phyloP scores from a whole-genome alignment of 2,888 invertebrate species.

The Dryobota labecula region DNA sequence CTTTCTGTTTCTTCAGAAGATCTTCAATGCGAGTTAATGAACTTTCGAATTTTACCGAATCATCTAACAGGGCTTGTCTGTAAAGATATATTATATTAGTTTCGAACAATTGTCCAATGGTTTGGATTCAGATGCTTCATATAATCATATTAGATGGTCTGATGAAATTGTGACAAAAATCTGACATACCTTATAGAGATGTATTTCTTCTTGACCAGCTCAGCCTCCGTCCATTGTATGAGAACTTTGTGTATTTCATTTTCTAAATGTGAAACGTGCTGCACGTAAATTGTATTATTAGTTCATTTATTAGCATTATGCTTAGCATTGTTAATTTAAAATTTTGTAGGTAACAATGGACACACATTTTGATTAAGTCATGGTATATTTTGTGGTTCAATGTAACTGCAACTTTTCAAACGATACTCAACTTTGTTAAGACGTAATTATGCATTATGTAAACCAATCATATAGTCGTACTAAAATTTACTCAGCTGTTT shows the following conservation, averaged over 20 bases:
- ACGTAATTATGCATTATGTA: slow-evolving; percentile 50
- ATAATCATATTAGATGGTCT: too few species aligned
- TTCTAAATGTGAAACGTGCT: slow-evolving; percentile 93
- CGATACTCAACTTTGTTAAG: background rate
- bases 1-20: slow-evolving; percentile 92
- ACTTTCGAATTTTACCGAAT: slow-evolving; percentile 93
- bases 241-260: slow-evolving; percentile 95
- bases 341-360: background rate
- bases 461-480: background rate
- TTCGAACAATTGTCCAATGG: background rate
- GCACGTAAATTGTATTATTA: slow-evolving; percentile 36
- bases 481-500: background rate
- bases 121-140: background rate
- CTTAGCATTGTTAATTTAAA: background rate
- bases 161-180: too few species aligned
- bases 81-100: slow-evolving; percentile 36
- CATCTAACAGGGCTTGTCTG: slow-evolving; percentile 92
- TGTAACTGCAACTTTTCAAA: background rate
- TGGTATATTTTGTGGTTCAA: too few species aligned
- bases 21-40: slow-evolving; percentile 93
- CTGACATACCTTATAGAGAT: slow-evolving; percentile 91
- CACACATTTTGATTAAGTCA: too few species aligned
- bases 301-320: background rate
- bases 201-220: slow-evolving; percentile 94
- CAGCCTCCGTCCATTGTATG: slow-evolving; percentile 95